Base-by-base conservation (phyloP, 2,888 invertebrate species). In the Clunio marinus region DNA sequence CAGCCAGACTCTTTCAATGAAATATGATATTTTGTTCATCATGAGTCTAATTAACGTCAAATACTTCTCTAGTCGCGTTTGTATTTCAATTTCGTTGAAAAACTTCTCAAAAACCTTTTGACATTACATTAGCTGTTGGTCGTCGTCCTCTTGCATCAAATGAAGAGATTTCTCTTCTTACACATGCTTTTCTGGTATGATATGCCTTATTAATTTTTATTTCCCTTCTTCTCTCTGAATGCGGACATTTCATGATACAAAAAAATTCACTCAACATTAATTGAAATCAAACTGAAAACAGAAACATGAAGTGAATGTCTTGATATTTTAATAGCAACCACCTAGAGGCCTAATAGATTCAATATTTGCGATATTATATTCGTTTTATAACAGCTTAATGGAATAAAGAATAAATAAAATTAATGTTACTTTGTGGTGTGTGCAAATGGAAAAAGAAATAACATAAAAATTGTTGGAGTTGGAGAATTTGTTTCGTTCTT, bases 1-100 rank as follows among this genome's bases (percentile, higher is more conserved):
- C 8, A 51, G n/a, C 10, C 51, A 17, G 51, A 17, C 51, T 17
- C 17, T 59, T 1, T 24, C 15, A 2, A n/a, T 41, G 66, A 55
- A 66, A 66, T 24, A 28, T 35, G 55, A 66, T 66, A 66, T 55
- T 66, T 55, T 46, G 45, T 46, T 63, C 63, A 46, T 63, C 55
- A 66, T 66, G 28, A 32, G 55, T 66, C 66, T 66, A 66, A 66
- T 66, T 66, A 66, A 55, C 66, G 66, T 66, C 66, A 66, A 25
- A n/a, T n/a, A 55, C 24, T 24, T 55, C 66, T 35, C 32, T 13
- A 46, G 7, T 7, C 22, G 13, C 7, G 25, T 25, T n/a, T 7
- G 59, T n/a, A 59, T 28, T 32, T 58, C 32, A 28, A 32, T 32
- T 58, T 58, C 17, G n/a, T 32, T 58, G 20, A 58, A 15, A 27